Evolutionary conservation across 2,797 vertebrate species (phyloP), one percentile per base, ranked within the genome.

Genomic region (Dallia pectoralis): DNA sequence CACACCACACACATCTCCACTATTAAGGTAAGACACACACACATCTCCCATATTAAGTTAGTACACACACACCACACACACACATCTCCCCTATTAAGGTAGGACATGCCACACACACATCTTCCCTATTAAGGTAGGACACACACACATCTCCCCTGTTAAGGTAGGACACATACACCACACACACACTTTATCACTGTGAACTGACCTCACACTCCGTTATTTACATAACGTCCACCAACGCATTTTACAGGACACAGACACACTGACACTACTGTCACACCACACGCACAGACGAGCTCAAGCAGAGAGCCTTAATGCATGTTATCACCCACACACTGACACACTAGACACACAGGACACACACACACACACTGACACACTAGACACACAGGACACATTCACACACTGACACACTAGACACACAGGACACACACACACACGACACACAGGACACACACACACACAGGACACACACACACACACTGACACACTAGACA

Each of bases 1-100:
- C 95, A 88, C 96, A 97, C 85, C 91, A 94, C 96, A 74, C 96
- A 97, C 88, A 94, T 97, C 91, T 97, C 96, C 79, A 95, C 96
- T 84, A 88, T 96, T 86, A 96, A 97, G 95, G 96, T 96, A 94
- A 70, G 76, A 71, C 27, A 40, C 64, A 70, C 4, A n/a, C n/a
- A n/a, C n/a, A n/a, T n/a, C n/a, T n/a, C n/a, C n/a, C n/a, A n/a
- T n/a, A n/a, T n/a, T n/a, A n/a, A n/a, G n/a, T n/a, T n/a, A n/a
- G n/a, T n/a, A n/a, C n/a, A n/a, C n/a, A n/a, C n/a, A n/a, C n/a
- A n/a, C n/a, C n/a, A n/a, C n/a, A n/a, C n/a, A n/a, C n/a, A n/a
- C n/a, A n/a, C n/a, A n/a, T n/a, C n/a, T n/a, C n/a, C n/a, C n/a
- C n/a, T n/a, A n/a, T n/a, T n/a, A n/a, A n/a, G n/a, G n/a, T n/a